phyloP scores from a whole-genome alignment of 2,113 vertebrate species.

The Podarcis raffonei region DNA sequence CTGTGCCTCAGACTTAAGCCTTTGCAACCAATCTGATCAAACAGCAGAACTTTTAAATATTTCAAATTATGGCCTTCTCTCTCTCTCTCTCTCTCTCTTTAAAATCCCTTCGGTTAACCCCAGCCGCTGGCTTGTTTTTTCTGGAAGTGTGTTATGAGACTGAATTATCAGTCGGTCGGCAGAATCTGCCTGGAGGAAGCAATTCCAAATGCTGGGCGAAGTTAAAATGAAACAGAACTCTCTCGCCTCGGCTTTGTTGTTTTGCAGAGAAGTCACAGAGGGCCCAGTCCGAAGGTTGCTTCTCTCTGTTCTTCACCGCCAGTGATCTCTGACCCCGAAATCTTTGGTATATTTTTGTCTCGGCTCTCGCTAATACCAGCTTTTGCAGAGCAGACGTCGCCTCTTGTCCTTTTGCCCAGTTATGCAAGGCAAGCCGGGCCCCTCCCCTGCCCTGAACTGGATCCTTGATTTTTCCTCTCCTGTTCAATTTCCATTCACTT shows the following conservation, averaged over 20 bases:
- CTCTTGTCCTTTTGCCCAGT: not conserved
- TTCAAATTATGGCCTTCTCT: not conserved
- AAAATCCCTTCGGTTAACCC: not conserved
- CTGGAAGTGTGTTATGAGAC: not conserved
- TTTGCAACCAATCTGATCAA: not conserved
- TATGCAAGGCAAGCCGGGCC: not conserved
- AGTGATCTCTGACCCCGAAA: not conserved
- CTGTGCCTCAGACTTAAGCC: not conserved
- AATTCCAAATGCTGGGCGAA: not conserved
- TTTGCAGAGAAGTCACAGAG: not conserved
- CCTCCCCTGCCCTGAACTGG: not conserved
- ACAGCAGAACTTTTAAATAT: not conserved
- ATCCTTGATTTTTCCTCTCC: not conserved
- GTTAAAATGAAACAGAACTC: not conserved
- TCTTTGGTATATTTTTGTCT: not conserved
- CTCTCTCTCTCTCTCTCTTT: not conserved
- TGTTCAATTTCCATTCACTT: not conserved
- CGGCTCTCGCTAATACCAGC: not conserved
- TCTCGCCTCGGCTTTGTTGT: not conserved
- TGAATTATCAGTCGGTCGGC: not conserved
- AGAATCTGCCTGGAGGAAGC: not conserved
- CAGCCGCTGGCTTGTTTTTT: not conserved
- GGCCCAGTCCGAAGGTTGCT: not conserved
- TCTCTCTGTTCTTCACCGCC: not conserved
- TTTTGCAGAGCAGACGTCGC: not conserved